A percentile compares a stretch with the other conserved stretches of the same genome.
Conservation (phyloP, 2,113 vertebrate genomes). For the Ophthalmolycus amberensis region DNA sequence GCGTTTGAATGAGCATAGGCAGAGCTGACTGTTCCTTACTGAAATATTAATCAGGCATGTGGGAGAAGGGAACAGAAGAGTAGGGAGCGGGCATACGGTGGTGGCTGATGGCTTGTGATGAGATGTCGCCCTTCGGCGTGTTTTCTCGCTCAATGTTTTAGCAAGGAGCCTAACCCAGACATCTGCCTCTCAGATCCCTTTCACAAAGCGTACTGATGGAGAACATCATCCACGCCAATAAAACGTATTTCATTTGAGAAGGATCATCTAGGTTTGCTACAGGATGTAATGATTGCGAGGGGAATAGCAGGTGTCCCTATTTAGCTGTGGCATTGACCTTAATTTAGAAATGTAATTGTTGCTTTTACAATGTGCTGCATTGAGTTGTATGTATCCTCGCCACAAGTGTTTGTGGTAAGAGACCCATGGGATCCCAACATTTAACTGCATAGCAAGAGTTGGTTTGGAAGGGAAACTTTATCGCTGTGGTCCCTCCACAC, state of each 20-base stretch:
- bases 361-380: slow-evolving; percentile 6
- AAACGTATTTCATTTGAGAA: neutral
- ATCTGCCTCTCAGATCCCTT: slow-evolving; percentile 56
- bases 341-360: slow-evolving; percentile 35
- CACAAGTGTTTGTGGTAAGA: slow-evolving; percentile 6
- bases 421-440: slow-evolving; percentile 8
- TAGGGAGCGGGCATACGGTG: slow-evolving; percentile 64
- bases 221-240: neutral
- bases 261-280: neutral
- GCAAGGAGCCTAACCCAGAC: slow-evolving; percentile 47
- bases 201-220: neutral
- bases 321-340: slow-evolving; percentile 25
- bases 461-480: slow-evolving; percentile 29
- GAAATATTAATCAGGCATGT: slow-evolving; percentile 72
- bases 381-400: slow-evolving; percentile 16
- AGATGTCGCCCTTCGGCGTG: slow-evolving; percentile 40
- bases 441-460: slow-evolving; percentile 15
- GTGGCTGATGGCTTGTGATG: slow-evolving; percentile 58
- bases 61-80: slow-evolving; percentile 54
- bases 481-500: slow-evolving; percentile 64
- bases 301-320: slow-evolving; percentile 7
- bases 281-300: neutral
- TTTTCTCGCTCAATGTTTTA: slow-evolving; percentile 69
- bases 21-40: slow-evolving; percentile 54
- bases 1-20: slow-evolving; percentile 20